Conservation (phyloP, 2,113 vertebrate genomes). For the Callocephalon fimbriatum region DNA sequence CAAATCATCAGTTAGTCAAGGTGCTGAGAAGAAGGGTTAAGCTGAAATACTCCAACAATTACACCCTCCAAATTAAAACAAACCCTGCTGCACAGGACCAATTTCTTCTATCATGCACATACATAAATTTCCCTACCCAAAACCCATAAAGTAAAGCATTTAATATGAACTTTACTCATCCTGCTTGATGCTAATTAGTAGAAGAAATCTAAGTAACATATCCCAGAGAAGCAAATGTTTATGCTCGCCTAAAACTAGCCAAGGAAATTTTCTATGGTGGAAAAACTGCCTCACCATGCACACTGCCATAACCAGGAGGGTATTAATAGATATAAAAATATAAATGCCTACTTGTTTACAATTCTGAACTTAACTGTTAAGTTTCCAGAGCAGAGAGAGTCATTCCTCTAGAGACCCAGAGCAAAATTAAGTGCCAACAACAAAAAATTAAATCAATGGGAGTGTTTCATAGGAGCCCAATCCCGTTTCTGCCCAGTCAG, state of each 20-base stretch:
- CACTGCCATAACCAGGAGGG: constrained; percentile 45
- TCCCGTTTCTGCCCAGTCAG: not conserved
- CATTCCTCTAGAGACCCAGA: not conserved
- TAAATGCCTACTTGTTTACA: constrained; percentile 53
- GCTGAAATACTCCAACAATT: not conserved
- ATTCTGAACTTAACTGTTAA: constrained; percentile 49
- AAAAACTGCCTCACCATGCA: constrained; percentile 72
- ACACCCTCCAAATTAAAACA: not conserved
- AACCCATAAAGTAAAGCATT: constrained; percentile 5
- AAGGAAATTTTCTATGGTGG: constrained; percentile 78
- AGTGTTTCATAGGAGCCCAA: not conserved
- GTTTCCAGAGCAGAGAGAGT: not conserved
- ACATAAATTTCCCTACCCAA: not conserved
- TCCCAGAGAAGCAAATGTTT: constrained; percentile 76
- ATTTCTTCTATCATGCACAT: not conserved
- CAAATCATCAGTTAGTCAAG: not conserved
- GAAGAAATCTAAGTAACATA: constrained; percentile 65
- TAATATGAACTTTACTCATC: constrained; percentile 48
- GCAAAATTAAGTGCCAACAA: not conserved
- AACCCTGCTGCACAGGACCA: not conserved
- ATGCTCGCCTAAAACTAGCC: constrained; percentile 67
- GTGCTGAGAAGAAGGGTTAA: not conserved
- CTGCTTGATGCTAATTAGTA: constrained; percentile 56
- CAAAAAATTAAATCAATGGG: not conserved
- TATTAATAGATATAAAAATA: constrained; percentile 76